Percentiles rank a stretch among this genome's conserved stretches.
These are phyloP conservation scores for Sarcoramphus papa DNA, from an alignment of 2,797 vertebrate species.

Conservation along the genomic window DNA sequence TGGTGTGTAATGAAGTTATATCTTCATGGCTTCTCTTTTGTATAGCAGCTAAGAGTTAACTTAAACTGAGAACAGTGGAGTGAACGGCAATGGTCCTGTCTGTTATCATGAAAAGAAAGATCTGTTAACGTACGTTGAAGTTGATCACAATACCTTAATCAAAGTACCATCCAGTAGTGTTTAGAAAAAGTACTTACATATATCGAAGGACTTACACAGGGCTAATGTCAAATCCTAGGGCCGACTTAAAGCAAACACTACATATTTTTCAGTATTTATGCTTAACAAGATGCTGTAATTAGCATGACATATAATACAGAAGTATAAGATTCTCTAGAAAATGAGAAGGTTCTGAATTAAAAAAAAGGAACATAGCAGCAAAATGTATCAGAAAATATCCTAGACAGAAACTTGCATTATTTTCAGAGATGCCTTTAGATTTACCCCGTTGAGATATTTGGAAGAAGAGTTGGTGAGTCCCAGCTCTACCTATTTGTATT, in stretches of 20 bases:
- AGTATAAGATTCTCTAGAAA: background rate
- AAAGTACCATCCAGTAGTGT: background rate
- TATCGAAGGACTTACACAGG: background rate
- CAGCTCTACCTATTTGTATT: background rate
- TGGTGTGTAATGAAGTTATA: background rate
- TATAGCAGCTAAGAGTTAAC: background rate
- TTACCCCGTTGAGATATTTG: background rate
- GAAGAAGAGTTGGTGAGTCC: background rate
- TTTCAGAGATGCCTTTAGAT: background rate
- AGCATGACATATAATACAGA: fast-evolving
- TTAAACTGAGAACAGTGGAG: background rate
- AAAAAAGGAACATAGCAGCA: background rate
- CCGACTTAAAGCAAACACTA: background rate
- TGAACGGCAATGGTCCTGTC: background rate
- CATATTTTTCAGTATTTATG: background rate
- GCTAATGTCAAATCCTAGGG: background rate
- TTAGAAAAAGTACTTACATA: background rate
- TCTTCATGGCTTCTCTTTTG: background rate
- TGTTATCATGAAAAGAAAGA: background rate
- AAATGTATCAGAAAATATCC: background rate
- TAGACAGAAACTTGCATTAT: background rate
- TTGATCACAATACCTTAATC: background rate
- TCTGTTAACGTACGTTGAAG: background rate
- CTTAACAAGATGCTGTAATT: background rate
- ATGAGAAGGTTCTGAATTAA: background rate